Evolutionary conservation across 2,888 invertebrate species (phyloP).

Genomic region (Bruchidius siliquastri): DNA sequence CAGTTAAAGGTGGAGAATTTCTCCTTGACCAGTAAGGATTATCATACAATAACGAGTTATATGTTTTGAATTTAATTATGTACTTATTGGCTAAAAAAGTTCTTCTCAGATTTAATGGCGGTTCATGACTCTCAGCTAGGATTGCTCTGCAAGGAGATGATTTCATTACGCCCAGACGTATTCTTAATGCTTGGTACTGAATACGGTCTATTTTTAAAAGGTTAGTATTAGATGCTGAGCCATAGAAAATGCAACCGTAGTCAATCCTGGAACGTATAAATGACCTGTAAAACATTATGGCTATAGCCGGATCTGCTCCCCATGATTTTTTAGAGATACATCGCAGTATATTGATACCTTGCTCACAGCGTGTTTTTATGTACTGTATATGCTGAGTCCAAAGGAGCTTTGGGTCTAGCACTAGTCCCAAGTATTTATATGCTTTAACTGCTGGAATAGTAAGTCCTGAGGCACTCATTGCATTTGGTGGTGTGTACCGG

Average conservation of each 20-base stretch:
- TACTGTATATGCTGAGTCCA: constrained; percentile 6
- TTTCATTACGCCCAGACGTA: constrained; percentile 6
- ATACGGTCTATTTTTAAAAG: too few species aligned
- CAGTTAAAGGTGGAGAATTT: too few species aligned
- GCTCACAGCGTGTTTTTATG: neutral
- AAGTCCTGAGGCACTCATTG: too few species aligned
- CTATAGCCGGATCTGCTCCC: constrained; percentile 6
- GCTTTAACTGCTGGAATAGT: too few species aligned
- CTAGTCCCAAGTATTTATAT: constrained; percentile 2
- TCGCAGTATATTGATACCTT: neutral
- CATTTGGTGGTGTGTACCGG: too few species aligned
- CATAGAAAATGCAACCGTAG: constrained; percentile 6
- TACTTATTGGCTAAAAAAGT: neutral
- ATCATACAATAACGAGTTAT: neutral
- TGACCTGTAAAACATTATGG: constrained; percentile 2
- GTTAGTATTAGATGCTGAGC: constrained; percentile 3
- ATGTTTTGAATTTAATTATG: neutral
- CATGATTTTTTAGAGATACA: constrained; percentile 2
- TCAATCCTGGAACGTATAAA: too few species aligned
- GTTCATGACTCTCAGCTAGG: constrained; percentile 4
- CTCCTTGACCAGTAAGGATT: neutral
- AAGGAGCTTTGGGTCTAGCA: constrained; percentile 4
- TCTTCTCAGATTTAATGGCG: constrained; percentile 1
- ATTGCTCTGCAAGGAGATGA: constrained; percentile 6
- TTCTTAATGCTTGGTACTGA: constrained; percentile 5